Evolutionary conservation across 2,888 invertebrate genomes (phyloP), one percentile per base, ranked within the genome.

Genomic region (Eugnorisma glareosa): DNA sequence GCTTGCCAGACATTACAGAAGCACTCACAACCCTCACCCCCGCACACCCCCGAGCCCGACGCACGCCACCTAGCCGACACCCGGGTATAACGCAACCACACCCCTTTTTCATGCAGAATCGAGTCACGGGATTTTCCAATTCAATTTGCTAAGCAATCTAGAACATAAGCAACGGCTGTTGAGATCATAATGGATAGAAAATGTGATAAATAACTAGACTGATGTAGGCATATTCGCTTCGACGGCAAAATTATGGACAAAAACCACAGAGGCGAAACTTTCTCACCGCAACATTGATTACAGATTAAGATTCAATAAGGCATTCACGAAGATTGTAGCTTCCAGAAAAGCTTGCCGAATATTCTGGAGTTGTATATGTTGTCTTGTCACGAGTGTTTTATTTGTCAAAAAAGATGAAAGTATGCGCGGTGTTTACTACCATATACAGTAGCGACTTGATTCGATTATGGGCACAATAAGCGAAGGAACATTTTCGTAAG

Each of bases 71-170:
- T 86, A 90, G 90, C 91, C 86, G 88, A 89, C 93, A 91, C 92
- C 93, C 93, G 92, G 92, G 91, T 92, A 90, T 90, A 91, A 93
- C 93, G 90, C 94, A 93, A 95, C 96, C 96, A 96, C 96, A 96
- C 96, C 96, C 95, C 96, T 95, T 95, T 94, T 94, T 93, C 93
- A 94, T 92, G 89, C 94, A 90, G 90, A 88, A 91, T 90, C 94
- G 93, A 96, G 93, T 96, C 96, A 96, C 92, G 95, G 96, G 96
- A 94, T 95, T 96, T 96, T 96, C 96, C 96, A 94, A 95, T 95
- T 94, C 94, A 94, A 95, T 95, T 95, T 95, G 91, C 93, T 91
- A 89, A 88, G 90, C 92, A 90, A 93, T 93, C 90, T 89, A 92
- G 89, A 92, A 91, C 91, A 86, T 83, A 84, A 86, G 85, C 81